Evolutionary conservation across 2,797 vertebrate genomes (phyloP).

Genomic region (Chelon auratus): DNA sequence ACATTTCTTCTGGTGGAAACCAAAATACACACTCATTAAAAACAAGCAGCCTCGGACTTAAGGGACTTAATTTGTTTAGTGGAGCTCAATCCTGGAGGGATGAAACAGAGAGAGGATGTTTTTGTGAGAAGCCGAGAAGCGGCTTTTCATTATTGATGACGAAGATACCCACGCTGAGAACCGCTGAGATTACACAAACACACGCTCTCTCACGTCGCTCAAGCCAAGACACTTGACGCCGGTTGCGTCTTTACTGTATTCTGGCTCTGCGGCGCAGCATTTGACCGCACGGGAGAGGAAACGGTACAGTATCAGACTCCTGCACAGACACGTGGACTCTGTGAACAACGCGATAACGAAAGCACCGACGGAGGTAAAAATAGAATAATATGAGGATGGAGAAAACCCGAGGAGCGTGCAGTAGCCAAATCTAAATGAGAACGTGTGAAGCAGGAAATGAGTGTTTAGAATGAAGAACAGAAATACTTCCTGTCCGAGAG

Average conservation of each 20-base stretch:
- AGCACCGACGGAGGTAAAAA: background rate
- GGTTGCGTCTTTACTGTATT: too few species aligned
- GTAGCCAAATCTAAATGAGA: constrained; percentile 41
- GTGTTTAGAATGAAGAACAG: constrained; percentile 72
- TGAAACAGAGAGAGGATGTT: background rate
- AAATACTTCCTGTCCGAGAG: constrained; percentile 73
- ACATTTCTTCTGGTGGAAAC: too few species aligned
- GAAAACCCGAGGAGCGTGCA: constrained; percentile 10
- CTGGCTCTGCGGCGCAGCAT: too few species aligned
- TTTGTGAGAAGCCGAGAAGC: constrained; percentile 20
- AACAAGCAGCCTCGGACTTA: too few species aligned
- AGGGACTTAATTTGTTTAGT: too few species aligned
- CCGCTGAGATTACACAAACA: constrained; percentile 16
- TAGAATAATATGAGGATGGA: background rate
- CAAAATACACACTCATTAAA: too few species aligned
- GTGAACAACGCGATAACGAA: background rate
- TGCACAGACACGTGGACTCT: too few species aligned
- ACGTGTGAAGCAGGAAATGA: constrained; percentile 79
- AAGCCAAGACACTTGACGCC: too few species aligned
- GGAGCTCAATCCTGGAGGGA: background rate
- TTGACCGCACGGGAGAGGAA: too few species aligned
- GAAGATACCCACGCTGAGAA: constrained; percentile 15
- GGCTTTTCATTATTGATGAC: constrained; percentile 33
- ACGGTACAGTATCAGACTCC: too few species aligned
- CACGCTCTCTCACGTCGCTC: background rate